Evolutionary conservation across 2,888 invertebrate species (phyloP), one percentile per base, ranked within the genome.

Genomic region (Mythimna lalbum): DNA sequence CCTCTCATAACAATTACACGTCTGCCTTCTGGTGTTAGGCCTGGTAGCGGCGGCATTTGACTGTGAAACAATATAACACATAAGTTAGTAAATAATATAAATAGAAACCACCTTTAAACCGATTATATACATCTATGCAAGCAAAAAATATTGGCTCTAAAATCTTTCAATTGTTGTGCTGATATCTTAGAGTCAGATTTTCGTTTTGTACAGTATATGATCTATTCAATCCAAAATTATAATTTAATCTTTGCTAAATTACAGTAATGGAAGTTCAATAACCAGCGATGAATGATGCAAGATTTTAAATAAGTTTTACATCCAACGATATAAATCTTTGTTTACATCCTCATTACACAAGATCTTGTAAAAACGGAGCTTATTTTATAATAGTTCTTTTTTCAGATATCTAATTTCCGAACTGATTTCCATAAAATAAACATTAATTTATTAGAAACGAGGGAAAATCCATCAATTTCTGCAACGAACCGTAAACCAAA

Each of bases 21-120:
- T 56, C 98, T 97, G 2, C 98, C 98, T 71, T 98, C 97, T 39
- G 98, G 97, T 0, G 98, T 98, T 27, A 98, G 95, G 17, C 98
- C 98, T 1, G 98, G 98, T 63, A 98, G 92, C 4, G 98, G 98
- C 12, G 98, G 98, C 87, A 97, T 96, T 91, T 98, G 97, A 67
- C 98, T 98, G 92, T 4, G 94, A 93, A 43, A 43, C 5, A 43
- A 43, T 5, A 17, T 43, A 17, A 5, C 43, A 17, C 43, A 43
- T 43, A 43, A 43, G 43, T 43, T 19, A 43, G 4, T 6, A 43
- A 43, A 19, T 43, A 43, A 43, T 43, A 17, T 43, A 6, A 43
- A 43, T 19, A 43, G 1, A 4, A 19, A 17, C 17, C 43, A 17
- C 43, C 0, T n/a, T n/a, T 49, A 6, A 47, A 47, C 19, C 47